These are phyloP conservation scores for Macquaria ambigua DNA, from an alignment of 2,113 vertebrate genomes.

Conservation along the genomic window DNA sequence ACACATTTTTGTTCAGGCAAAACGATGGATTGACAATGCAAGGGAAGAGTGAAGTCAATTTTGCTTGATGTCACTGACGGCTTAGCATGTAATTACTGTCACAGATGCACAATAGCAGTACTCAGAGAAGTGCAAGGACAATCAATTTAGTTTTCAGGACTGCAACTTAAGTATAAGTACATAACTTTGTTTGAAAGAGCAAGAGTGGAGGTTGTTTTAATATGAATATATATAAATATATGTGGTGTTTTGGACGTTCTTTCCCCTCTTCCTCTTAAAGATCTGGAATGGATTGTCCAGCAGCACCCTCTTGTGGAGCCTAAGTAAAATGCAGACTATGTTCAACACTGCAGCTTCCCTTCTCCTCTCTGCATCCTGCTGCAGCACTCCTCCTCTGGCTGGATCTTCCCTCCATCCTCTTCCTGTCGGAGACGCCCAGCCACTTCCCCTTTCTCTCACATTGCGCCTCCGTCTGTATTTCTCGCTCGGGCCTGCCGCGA, in stretches of 20 bases:
- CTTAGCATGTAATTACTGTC: slow-evolving; percentile 82
- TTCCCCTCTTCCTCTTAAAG: slow-evolving; percentile 9
- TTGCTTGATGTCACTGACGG: slow-evolving; percentile 76
- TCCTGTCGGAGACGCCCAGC: slow-evolving; percentile 55
- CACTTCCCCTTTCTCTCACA: slow-evolving; percentile 55
- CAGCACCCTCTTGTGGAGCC: slow-evolving; percentile 97
- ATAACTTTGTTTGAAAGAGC: slow-evolving; percentile 70
- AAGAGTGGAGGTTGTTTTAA: slow-evolving; percentile 54
- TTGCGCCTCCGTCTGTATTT: slow-evolving; percentile 62
- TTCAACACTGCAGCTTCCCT: slow-evolving; percentile 42
- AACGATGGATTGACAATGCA: slow-evolving; percentile 74
- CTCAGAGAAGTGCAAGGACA: slow-evolving; percentile 73
- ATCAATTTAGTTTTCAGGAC: slow-evolving; percentile 73
- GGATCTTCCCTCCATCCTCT: slow-evolving; percentile 51
- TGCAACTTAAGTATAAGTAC: slow-evolving; percentile 67
- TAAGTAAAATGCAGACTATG: slow-evolving; percentile 58
- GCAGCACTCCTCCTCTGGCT: slow-evolving; percentile 58
- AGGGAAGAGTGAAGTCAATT: slow-evolving; percentile 72
- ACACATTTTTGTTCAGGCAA: slow-evolving; percentile 61
- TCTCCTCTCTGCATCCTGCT: slow-evolving; percentile 60
- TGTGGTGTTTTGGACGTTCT: slow-evolving; percentile 50
- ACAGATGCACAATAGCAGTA: slow-evolving; percentile 73
- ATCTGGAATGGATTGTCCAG: slow-evolving; percentile 90
- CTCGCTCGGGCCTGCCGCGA: slow-evolving; percentile 51
- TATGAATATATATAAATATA: slow-evolving; percentile 56